These are phyloP conservation scores for Sympetrum striolatum DNA, from an alignment of 2,888 invertebrate genomes.

Conservation along the genomic window DNA sequence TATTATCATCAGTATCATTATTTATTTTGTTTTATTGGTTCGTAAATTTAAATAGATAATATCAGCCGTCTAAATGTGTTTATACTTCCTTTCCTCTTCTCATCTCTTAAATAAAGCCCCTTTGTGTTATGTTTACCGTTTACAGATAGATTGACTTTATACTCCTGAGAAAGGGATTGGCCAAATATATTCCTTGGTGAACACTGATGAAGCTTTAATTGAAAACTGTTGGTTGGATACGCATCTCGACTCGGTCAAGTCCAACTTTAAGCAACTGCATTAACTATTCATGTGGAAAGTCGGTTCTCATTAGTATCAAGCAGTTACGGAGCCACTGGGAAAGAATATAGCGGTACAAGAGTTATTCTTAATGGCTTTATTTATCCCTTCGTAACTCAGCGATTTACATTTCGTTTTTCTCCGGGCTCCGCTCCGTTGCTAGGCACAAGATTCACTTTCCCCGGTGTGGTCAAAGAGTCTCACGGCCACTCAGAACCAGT, in stretches of 20 bases:
- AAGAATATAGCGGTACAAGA: not conserved
- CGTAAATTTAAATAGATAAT: too few relatives aligned
- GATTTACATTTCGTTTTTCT: not conserved
- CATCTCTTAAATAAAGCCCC: too few relatives aligned
- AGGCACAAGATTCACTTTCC: conserved; percentile 30
- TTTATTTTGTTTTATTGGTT: too few relatives aligned
- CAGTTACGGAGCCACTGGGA: not conserved
- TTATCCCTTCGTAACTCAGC: not conserved
- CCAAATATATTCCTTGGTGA: not conserved
- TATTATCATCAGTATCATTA: too few relatives aligned
- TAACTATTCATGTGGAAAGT: not conserved
- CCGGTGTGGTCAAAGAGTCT: conserved; percentile 12
- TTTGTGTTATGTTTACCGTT: too few relatives aligned
- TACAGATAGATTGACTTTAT: too few relatives aligned
- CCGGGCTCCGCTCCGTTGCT: not conserved
- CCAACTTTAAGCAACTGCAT: not conserved
- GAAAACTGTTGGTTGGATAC: not conserved
- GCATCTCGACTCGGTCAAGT: not conserved
- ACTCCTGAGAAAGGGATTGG: too few relatives aligned
- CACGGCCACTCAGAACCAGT: conserved; percentile 22
- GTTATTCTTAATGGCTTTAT: not conserved
- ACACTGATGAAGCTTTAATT: not conserved
- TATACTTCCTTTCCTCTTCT: too few relatives aligned
- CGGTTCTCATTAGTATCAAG: not conserved
- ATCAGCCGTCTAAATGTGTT: too few relatives aligned